Evolutionary conservation across 2,113 vertebrate species (phyloP), one percentile per base, ranked within the genome.

Genomic region (Thryonomys swinderianus): DNA sequence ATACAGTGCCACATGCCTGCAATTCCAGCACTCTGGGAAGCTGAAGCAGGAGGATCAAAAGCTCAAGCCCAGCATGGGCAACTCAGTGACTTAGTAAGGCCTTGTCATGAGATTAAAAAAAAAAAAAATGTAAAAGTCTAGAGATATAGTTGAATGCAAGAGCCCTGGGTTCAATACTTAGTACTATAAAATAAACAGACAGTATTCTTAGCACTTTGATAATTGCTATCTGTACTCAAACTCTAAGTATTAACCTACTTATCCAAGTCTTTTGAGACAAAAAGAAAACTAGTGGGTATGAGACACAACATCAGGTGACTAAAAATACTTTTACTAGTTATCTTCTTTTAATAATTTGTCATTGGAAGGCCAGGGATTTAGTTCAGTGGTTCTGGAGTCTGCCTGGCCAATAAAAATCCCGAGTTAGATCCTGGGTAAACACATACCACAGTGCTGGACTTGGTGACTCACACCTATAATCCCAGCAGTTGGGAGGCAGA

Each of bases 221-320:
- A 67, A 91, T 17, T 23, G 7, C 3, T 40, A 32, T 51, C 79
- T 90, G 7, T 14, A 71, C 45, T 87, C 78, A 82, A 84, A 85
- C 37, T 17, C 17, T 55, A 32, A 76, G 48, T 45, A 53, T 55
- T 42, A 61, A 37, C 53, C 76, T 85, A 69, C 55, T 90, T 81
- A 82, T 30, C 92, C 4, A 94, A 85, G 32, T 67, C 42, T 57
- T 89, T 57, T 84, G 51, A 95, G 40, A 69, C 37, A 76, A 90
- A 89, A 76, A 83, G 61, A 83, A 93, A 91, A 93, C 37, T 71
- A 78, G 17, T 48, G 5, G 40, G 76, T 62, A 71, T 45, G 59
- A 90, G n/a, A 57, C 34, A 59, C 53, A 64, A 30, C 4, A 69
- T 37, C 74, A 80, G 21, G 5, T 53, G 42, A 69, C 30, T 40